Evolutionary conservation across 1,140 invertebrate genomes (phyloP).

Genomic region (Drosophila varians): DNA sequence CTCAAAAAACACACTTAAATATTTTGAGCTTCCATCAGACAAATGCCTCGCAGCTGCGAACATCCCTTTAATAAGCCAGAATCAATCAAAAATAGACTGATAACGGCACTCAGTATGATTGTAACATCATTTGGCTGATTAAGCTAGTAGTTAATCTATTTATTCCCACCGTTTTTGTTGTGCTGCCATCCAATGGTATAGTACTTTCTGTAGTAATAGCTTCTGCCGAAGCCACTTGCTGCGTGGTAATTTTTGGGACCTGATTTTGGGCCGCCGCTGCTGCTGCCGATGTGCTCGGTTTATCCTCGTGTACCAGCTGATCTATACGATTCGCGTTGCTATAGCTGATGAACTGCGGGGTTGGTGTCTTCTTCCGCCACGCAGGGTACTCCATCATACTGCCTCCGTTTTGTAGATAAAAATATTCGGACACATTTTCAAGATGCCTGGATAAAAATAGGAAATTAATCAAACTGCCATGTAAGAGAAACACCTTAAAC

Average conservation of each 20-base stretch:
- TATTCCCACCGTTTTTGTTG: constrained; percentile 63
- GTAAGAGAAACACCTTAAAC: not conserved
- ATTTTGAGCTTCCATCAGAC: constrained; percentile 58
- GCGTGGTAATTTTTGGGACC: constrained; percentile 14
- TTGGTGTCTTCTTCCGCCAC: constrained; percentile 91
- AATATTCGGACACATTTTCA: constrained; percentile 92
- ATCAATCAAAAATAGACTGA: constrained; percentile 64
- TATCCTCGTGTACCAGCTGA: constrained; percentile 84
- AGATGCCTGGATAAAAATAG: constrained; percentile 85
- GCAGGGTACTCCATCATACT: constrained; percentile 93
- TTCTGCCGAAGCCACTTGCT: constrained; percentile 3
- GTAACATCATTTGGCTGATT: constrained; percentile 44
- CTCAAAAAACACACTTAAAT: too few relatives aligned
- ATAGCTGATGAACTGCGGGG: constrained; percentile 89
- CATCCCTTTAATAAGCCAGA: constrained; percentile 48
- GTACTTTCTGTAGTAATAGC: constrained; percentile 30
- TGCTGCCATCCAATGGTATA: constrained; percentile 38
- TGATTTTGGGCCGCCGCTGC: constrained; percentile 57
- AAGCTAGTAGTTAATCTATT: not conserved
- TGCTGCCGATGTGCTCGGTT: constrained; percentile 65
- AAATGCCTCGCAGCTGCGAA: constrained; percentile 76
- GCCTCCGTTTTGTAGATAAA: constrained; percentile 92
- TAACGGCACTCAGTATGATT: constrained; percentile 49
- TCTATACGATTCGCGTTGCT: constrained; percentile 90
- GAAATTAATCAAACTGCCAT: not conserved